These are phyloP conservation scores for Drosophila maculinotata DNA, from an alignment of 2,888 invertebrate genomes.

Conservation along the genomic window DNA sequence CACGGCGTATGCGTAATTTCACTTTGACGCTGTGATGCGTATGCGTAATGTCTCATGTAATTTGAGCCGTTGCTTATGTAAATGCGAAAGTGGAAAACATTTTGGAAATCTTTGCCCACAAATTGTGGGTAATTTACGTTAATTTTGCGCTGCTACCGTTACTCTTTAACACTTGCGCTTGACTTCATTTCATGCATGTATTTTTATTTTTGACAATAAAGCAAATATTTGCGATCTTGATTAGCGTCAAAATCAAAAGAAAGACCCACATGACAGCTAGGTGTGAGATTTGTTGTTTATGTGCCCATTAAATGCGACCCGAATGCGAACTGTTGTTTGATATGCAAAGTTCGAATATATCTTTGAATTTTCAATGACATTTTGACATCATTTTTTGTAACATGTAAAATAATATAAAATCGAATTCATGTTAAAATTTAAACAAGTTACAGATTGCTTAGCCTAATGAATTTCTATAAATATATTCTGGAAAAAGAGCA, in stretches of 20 bases:
- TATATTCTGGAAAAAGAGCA: no score
- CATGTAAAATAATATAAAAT: constrained; percentile 7
- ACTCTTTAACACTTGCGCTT: constrained; percentile 60
- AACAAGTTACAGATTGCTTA: background rate
- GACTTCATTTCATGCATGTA: constrained; percentile 12
- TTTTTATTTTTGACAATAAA: constrained; percentile 12
- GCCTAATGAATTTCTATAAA: no score
- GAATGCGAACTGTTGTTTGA: constrained; percentile 12
- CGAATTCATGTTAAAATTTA: background rate
- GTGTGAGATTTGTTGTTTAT: constrained; percentile 18
- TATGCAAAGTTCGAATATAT: constrained; percentile 29
- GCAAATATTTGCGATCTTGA: constrained; percentile 54
- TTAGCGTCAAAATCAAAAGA: constrained; percentile 48
- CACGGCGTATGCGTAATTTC: constrained; percentile 61
- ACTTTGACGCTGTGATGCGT: constrained; percentile 47
- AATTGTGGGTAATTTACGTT: constrained; percentile 31
- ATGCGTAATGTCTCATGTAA: constrained; percentile 67
- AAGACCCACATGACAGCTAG: constrained; percentile 19
- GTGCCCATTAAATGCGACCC: constrained; percentile 35
- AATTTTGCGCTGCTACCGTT: constrained; percentile 48
- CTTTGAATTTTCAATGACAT: constrained; percentile 2
- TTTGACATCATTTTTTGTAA: constrained; percentile 1
- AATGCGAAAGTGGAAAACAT: constrained; percentile 34
- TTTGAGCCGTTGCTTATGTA: constrained; percentile 52
- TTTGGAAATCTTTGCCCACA: constrained; percentile 28